Evolutionary conservation across 92 coral and sea anemone species (phyloP), one percentile per base, ranked within the genome.

Genomic region (Siderastrea radians): DNA sequence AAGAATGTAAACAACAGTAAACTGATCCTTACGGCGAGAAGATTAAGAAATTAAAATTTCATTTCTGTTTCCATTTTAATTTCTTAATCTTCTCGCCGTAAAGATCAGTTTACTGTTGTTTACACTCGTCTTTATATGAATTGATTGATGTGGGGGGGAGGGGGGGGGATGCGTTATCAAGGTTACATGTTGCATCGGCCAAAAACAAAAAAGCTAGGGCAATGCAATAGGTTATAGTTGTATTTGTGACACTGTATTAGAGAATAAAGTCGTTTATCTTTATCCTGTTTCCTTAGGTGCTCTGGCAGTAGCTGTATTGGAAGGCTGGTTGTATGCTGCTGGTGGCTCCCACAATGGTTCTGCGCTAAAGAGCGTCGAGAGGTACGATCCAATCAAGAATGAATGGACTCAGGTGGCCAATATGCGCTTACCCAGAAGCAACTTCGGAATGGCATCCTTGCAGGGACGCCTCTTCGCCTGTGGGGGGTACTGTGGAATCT

Each of bases 301-400:
- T 61, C 72, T 93, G 55, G 98, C 97, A 5, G 92, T 94, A 7
- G 90, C 95, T 12, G 95, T 95, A 8, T 89, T 97, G n/a, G 99
- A 97, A 79, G 99, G 99, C 46, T 97, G 99, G 99, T 68, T 95
- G 2, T 97, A 97, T 69, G 98, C 94, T 15, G 99, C 98, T 4
- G 99, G 99, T 1, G 99, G 99, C n/a, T 97, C 99, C 3, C 98
- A 97, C 77, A 94, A 95, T 64, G 99, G 98, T n/a, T 89, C 98
- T n/a, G 97, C 99, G 2, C 94, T 97, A 7, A 97, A 97, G 86
- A 92, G 94, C 74, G 98, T 91, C 11, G 99, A 97, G 75, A 98
- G 99, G 19, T 97, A 94, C 89, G 99, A 97, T 72, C 91, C 98
- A 8, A 91, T 88, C 9, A 92, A 86, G 67, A 97, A 97, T 86